Evolutionary conservation across 2,113 vertebrate genomes (phyloP), one percentile per base, ranked within the genome.

Genomic region (Prietella phreatophila): DNA sequence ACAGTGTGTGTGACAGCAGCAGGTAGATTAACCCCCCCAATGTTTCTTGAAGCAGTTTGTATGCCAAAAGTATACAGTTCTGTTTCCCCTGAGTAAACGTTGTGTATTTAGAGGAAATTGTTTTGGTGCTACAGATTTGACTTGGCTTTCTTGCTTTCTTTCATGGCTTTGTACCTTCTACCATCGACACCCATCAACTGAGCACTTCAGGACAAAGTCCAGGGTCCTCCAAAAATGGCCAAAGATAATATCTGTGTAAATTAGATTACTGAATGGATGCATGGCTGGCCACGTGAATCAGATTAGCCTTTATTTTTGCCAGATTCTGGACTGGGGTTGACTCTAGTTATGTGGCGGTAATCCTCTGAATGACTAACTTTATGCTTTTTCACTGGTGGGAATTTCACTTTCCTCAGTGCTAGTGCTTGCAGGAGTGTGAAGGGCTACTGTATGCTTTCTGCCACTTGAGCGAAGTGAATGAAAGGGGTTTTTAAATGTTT

Each of bases 401-500:
- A 27, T 78, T 78, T 78, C 25, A 50, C 22, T 53, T 75, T 75
- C 71, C 71, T 22, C 71, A 22, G 20, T 1, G 9, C 3, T 1
- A 0, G 22, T 93, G 81, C 91, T 91, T 89, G 79, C 13, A 92
- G 91, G 93, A 95, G 93, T 93, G 91, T 91, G 82, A 90, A 89
- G 86, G 87, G 80, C 89, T 69, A 22, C 73, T 78, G n/a, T 78
- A 61, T 69, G 80, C 33, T 78, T 33, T 47, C 5, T 22, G 90
- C 85, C 91, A 92, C 92, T 88, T 89, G 90, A 73, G 58, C 53
- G 33, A 63, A 60, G 25, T 82, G 80, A 53, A 55, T 75, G 30
- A 87, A 71, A 86, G 73, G 25, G 60, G 5, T 4, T 80, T 80
- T 80, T 27, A n/a, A 47, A 47, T 47, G 6, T 79, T 73, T 39